A percentile compares a stretch with the other conserved stretches of the same genome.
Evolutionary conservation across 2,113 vertebrate genomes (phyloP).

Genomic region (Semnopithecus entellus): DNA sequence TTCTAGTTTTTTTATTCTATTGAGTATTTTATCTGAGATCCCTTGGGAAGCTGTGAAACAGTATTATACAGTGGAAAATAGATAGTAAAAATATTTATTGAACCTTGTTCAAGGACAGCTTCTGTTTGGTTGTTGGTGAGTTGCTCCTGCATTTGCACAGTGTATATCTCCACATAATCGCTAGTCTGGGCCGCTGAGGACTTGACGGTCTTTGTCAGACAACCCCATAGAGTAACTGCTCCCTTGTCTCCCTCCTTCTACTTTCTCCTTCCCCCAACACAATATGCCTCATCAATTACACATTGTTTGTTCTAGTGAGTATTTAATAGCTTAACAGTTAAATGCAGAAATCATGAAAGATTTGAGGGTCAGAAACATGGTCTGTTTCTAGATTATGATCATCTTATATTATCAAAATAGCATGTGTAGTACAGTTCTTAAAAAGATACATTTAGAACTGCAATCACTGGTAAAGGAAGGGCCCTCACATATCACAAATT

Average conservation of each 20-base stretch:
- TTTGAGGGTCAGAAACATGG: conserved; percentile 50
- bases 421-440: conserved; percentile 41
- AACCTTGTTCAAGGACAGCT: conserved; percentile 65
- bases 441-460: conserved; percentile 73
- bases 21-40: conserved; percentile 69
- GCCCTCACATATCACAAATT: conserved; percentile 58
- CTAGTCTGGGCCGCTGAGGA: conserved; percentile 9
- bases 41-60: background rate
- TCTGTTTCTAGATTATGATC: conserved; percentile 14
- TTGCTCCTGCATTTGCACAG: background rate
- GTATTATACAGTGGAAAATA: background rate
- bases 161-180: conserved; percentile 5
- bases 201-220: background rate
- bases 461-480: conserved; percentile 64
- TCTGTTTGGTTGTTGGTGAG: conserved; percentile 17
- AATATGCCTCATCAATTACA: background rate
- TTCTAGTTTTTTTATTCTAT: conserved; percentile 43
- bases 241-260: background rate
- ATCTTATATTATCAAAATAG: conserved; percentile 55
- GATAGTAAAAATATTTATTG: conserved; percentile 55
- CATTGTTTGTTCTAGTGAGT: conserved; percentile 43
- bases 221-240: conserved; percentile 39
- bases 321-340: background rate
- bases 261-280: background rate
- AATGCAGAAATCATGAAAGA: conserved; percentile 42